Conservation (phyloP, 2,113 vertebrate genomes). For the Platichthys flesus region DNA sequence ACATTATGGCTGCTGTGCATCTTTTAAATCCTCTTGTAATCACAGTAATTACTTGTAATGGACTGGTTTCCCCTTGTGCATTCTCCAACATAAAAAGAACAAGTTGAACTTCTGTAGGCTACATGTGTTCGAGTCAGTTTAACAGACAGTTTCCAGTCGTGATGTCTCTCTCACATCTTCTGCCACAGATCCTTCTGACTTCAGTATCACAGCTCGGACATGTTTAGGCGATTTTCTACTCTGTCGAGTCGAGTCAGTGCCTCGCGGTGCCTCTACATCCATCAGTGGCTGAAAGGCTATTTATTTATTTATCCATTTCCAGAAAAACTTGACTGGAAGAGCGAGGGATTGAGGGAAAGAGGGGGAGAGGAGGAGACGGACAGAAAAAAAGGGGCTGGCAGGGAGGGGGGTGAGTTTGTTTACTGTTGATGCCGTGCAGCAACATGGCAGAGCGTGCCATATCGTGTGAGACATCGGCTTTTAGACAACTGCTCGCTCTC, state of each 20-base stretch:
- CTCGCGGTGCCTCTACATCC: background rate
- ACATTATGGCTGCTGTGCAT: background rate
- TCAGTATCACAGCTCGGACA: background rate
- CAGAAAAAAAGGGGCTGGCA: background rate
- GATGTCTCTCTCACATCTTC: too few species aligned
- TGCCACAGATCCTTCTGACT: background rate
- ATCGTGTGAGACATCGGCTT: conserved; percentile 54
- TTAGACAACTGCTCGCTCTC: conserved; percentile 19
- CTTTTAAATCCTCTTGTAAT: conserved; percentile 23
- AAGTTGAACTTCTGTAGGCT: background rate
- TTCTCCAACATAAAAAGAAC: background rate
- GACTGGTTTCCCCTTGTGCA: conserved; percentile 3
- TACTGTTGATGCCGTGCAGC: conserved; percentile 38
- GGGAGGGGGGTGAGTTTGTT: conserved; percentile 5
- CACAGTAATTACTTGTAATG: conserved; percentile 1
- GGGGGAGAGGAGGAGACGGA: background rate
- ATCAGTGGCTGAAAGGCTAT: conserved; percentile 22
- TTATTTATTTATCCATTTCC: conserved; percentile 28
- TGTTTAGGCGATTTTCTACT: conserved; percentile 15
- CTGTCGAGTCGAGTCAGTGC: background rate
- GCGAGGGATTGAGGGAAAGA: background rate
- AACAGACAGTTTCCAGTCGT: background rate
- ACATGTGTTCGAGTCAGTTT: background rate
- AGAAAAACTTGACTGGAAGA: conserved; percentile 16
- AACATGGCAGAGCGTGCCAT: conserved; percentile 27